Base-by-base conservation (phyloP, 1,140 invertebrate species). In the Drosophila aff. region DNA sequence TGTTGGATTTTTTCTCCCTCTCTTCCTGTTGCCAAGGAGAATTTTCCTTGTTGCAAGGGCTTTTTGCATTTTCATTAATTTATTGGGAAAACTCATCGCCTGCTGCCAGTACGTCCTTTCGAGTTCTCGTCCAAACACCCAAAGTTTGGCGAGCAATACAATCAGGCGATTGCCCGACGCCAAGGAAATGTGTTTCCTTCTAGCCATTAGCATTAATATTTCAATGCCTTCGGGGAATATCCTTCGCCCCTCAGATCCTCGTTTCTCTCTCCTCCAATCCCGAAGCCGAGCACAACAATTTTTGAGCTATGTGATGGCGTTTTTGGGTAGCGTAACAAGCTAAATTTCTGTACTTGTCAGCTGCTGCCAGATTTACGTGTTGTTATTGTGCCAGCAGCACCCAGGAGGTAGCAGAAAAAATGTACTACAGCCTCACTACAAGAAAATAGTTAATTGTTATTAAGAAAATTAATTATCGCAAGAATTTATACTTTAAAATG, bases 121-220 rank as follows among this genome's bases (percentile, higher is more conserved):
- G 36, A 58, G 57, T 55, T 59, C 23, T 44, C 59, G 43, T 57
- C 52, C 28, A 33, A 60, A 58, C 59, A 59, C 76, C 75, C 58
- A 74, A 79, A 73, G 68, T 60, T 79, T 57, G 59, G 43, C 33
- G 18, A 49, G 49, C 57, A 83, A 86, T 81, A 82, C 82, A 86
- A 86, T 86, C 83, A 89, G 72, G 72, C 76, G 76, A 79, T 71
- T 71, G 76, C 66, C 74, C 76, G 59, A 79, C 76, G 60, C 75
- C 75, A 76, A 58, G 73, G 74, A 76, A 76, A 87, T 87, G 78
- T 80, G 76, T 63, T 87, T 83, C 77, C 73, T 61, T 89, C 47
- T 67, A 69, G 73, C 77, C 84, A 87, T 89, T 87, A 89, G 77
- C 81, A 89, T 89, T 89, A 87, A 87, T 87, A 87, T 89, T 87